Evolutionary conservation across 2,888 invertebrate genomes (phyloP).

Genomic region (Scrobipalpa atriplicella): DNA sequence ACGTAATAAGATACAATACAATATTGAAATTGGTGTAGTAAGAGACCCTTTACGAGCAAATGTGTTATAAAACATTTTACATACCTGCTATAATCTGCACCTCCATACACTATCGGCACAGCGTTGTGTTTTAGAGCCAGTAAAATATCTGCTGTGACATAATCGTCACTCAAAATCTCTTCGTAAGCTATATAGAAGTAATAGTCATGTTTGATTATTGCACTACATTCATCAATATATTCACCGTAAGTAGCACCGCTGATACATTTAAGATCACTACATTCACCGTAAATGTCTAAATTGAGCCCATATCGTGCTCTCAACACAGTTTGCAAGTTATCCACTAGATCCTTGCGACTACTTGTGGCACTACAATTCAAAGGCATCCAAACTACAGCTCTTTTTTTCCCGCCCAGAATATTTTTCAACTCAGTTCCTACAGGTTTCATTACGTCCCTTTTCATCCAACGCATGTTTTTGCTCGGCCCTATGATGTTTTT

Average conservation of each 20-base stretch:
- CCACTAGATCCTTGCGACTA: background rate
- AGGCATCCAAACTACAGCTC: background rate
- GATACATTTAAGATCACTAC: background rate
- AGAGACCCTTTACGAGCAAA: too few species aligned
- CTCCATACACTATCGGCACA: background rate
- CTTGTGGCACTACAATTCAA: background rate
- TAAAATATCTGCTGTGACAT: background rate
- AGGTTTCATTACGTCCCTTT: background rate
- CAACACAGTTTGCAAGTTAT: background rate
- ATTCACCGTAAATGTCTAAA: background rate
- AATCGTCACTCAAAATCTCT: background rate
- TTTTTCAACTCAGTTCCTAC: background rate
- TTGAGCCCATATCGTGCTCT: background rate
- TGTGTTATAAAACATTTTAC: too few species aligned
- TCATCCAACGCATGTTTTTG: background rate
- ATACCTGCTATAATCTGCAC: background rate
- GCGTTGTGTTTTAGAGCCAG: background rate
- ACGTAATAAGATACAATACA: too few species aligned
- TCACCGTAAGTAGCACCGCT: background rate
- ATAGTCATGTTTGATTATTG: background rate
- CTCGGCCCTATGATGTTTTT: background rate
- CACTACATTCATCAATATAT: background rate
- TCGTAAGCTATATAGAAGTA: slow-evolving; percentile 6
- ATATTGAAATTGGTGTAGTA: too few species aligned
- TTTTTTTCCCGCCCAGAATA: background rate